These are phyloP conservation scores for Dicerorhinus sumatrensis DNA, from an alignment of 2,113 vertebrate genomes.

Conservation along the genomic window DNA sequence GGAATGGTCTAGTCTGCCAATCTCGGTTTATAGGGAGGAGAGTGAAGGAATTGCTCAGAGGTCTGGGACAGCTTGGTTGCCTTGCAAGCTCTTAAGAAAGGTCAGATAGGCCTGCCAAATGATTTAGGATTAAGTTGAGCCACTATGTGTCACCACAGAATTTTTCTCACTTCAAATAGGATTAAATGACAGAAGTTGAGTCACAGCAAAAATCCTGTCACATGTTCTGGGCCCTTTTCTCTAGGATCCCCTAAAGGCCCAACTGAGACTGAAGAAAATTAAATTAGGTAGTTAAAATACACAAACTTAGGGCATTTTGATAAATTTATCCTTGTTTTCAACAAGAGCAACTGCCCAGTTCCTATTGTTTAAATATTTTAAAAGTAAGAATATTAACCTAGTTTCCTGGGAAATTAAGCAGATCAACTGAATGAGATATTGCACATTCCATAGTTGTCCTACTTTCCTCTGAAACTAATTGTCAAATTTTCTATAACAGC, in stretches of 20 bases:
- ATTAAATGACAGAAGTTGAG: conserved; percentile 45
- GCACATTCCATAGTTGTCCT: not conserved
- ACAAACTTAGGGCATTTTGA: not conserved
- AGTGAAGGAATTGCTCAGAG: not conserved
- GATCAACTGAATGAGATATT: not conserved
- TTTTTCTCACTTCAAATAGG: conserved; percentile 37
- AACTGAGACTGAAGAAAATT: not conserved
- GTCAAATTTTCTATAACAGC: conserved; percentile 39
- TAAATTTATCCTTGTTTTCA: conserved; percentile 42
- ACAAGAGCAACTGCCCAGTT: conserved; percentile 23
- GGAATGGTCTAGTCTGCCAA: not conserved
- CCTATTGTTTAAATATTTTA: conserved; percentile 50
- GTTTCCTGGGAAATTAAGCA: not conserved
- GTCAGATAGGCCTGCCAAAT: not conserved
- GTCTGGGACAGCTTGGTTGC: not conserved
- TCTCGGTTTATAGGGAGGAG: not conserved
- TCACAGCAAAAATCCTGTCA: not conserved
- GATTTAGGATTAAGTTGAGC: not conserved
- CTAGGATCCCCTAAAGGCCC: not conserved
- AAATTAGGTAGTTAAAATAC: conserved; percentile 28
- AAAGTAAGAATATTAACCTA: conserved; percentile 55
- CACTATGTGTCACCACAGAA: not conserved
- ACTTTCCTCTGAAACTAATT: conserved; percentile 34
- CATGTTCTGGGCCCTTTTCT: not conserved
- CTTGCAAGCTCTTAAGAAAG: not conserved